Conservation (phyloP, 2,797 vertebrate species). For the Sciurus carolinensis region DNA sequence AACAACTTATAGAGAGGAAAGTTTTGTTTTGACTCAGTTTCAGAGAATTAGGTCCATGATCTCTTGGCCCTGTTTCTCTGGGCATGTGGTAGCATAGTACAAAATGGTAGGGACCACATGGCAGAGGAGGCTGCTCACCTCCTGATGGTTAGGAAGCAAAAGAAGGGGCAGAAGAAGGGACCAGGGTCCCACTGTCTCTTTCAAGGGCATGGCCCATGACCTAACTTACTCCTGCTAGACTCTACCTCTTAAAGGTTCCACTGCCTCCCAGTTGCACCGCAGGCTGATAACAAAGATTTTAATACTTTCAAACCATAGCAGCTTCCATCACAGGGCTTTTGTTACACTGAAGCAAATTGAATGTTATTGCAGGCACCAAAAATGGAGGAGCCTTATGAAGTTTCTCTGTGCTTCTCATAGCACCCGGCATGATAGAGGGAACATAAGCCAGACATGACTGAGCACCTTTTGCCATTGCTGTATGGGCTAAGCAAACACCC, state of each 20-base stretch:
- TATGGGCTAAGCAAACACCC: background rate
- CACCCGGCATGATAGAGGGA: background rate
- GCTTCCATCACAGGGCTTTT: background rate
- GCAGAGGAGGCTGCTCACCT: background rate
- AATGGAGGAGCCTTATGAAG: too few relatives aligned
- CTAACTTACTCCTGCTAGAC: too few relatives aligned
- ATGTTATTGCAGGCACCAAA: background rate
- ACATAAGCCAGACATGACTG: background rate
- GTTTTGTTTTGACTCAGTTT: background rate
- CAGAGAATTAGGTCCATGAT: background rate
- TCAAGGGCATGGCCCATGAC: too few relatives aligned
- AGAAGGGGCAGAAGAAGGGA: background rate
- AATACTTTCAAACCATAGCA: background rate
- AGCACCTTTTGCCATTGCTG: background rate
- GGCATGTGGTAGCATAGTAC: background rate
- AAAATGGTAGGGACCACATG: background rate
- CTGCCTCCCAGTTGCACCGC: background rate
- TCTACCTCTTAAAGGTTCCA: background rate
- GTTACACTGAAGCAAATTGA: background rate
- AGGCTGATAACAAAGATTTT: background rate
- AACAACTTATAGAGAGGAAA: background rate
- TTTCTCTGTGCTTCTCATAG: background rate
- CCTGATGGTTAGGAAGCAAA: background rate
- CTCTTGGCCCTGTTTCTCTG: background rate
- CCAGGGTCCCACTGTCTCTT: too few relatives aligned